Conservation (phyloP, 2,113 vertebrate genomes). For the Dinomys branickii region DNA sequence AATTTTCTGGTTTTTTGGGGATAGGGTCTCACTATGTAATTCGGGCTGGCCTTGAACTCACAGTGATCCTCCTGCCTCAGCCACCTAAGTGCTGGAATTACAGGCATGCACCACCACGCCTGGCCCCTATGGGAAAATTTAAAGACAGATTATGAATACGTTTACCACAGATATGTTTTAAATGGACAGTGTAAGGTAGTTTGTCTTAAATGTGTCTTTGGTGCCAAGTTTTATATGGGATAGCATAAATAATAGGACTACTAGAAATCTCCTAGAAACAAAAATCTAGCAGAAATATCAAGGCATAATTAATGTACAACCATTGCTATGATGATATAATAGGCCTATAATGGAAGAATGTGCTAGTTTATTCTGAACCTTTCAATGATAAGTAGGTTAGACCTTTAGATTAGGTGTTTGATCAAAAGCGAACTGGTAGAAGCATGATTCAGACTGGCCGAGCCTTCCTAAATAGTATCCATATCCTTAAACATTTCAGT, state of each 20-base stretch:
- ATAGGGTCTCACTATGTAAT: neutral
- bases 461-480: constrained; percentile 42
- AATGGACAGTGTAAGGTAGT: constrained; percentile 10
- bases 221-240: neutral
- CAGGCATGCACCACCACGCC: neutral
- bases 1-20: neutral
- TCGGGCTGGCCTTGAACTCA: neutral
- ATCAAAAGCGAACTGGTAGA: constrained; percentile 57
- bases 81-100: neutral
- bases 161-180: constrained; percentile 11
- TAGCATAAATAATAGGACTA: neutral
- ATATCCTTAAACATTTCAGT: neutral
- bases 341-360: constrained; percentile 10
- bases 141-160: neutral
- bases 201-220: constrained; percentile 16
- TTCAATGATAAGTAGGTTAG: constrained; percentile 28
- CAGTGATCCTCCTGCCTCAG: neutral
- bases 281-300: constrained; percentile 42
- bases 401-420: constrained; percentile 31
- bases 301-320: neutral
- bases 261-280: neutral
- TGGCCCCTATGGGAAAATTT: neutral
- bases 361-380: constrained; percentile 13
- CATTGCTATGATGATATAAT: neutral
- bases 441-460: constrained; percentile 1